Conservation (phyloP, 2,888 invertebrate genomes). For the Horisme vitalbata region DNA sequence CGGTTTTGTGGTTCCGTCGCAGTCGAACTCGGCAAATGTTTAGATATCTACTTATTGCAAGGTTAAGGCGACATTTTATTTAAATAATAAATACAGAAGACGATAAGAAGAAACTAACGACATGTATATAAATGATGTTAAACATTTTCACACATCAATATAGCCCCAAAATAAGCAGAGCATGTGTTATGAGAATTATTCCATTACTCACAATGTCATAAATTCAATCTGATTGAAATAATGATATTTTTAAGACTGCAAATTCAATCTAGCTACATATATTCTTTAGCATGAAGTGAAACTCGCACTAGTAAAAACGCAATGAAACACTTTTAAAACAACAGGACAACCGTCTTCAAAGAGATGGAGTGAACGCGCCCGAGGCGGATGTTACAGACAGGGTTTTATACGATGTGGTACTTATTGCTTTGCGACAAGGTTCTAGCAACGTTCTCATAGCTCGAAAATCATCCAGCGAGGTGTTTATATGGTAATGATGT, state of each 20-base stretch:
- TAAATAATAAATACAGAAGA: not conserved
- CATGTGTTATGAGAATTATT: no score
- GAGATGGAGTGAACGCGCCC: slow-evolving; percentile 34
- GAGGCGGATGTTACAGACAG: slow-evolving; percentile 41
- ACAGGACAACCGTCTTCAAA: slow-evolving; percentile 21
- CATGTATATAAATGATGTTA: no score
- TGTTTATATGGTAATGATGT: not conserved
- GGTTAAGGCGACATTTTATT: slow-evolving; percentile 11
- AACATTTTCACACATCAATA: no score
- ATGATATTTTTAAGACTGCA: no score
- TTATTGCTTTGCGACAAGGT: no score
- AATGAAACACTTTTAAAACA: slow-evolving; percentile 29
- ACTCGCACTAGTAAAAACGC: slow-evolving; percentile 17
- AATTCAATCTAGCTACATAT: no score
- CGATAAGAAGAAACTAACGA: no score
- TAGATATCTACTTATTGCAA: slow-evolving; percentile 47
- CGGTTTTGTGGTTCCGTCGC: slow-evolving; percentile 58
- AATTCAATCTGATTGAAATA: no score
- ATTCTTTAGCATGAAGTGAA: no score
- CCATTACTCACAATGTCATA: no score
- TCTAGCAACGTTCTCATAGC: not conserved
- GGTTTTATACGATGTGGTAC: slow-evolving; percentile 52
- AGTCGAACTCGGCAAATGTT: slow-evolving; percentile 44
- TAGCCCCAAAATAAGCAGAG: no score
- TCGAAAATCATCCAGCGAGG: not conserved